Evolutionary conservation across 1,140 invertebrate species (phyloP), one percentile per base, ranked within the genome.

Genomic region (Antheraea pernyi): DNA sequence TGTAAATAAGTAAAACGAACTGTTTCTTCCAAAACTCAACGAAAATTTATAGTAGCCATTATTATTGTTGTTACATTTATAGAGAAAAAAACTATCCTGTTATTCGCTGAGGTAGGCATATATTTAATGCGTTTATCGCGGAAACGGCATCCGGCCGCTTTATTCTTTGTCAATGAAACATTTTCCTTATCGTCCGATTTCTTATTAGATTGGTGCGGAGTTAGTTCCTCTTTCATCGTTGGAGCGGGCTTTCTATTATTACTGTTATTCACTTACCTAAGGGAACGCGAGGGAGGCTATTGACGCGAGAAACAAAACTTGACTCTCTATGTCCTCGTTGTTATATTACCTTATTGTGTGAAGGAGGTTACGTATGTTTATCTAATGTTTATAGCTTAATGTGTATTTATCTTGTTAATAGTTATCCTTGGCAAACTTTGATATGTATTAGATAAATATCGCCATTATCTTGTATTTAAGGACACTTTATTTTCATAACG

Each of bases 141-240:
- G 67, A 67, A 78, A 78, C 74, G 78, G 72, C 79, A 81, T 75
- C 72, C 72, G 80, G 76, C 78, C 79, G 73, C 75, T 85, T 84
- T 85, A 81, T 83, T 83, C 77, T 80, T 82, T 80, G 80, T 78
- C 79, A 84, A 83, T 87, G 78, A 82, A 87, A 84, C 79, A 82
- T 87, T 85, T 89, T 86, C 83, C 82, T 88, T 81, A 84, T 87
- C 75, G 72, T 68, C 76, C 82, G 76, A 86, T 84, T 85, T 82
- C 80, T 87, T 88, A 88, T 89, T 86, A 85, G 80, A 89, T 89
- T 89, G 81, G 70, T 75, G 19, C 66, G 71, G 80, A 87, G 83
- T 86, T 83, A 81, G 79, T 83, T 78, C 74, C 73, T 76, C 70
- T 73, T 75, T 83, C 73, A 76, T 68, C 68, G 76, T 58, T 71